phyloP scores from a whole-genome alignment of 2,797 vertebrate genomes.

The Macrochelys suwanniensis region DNA sequence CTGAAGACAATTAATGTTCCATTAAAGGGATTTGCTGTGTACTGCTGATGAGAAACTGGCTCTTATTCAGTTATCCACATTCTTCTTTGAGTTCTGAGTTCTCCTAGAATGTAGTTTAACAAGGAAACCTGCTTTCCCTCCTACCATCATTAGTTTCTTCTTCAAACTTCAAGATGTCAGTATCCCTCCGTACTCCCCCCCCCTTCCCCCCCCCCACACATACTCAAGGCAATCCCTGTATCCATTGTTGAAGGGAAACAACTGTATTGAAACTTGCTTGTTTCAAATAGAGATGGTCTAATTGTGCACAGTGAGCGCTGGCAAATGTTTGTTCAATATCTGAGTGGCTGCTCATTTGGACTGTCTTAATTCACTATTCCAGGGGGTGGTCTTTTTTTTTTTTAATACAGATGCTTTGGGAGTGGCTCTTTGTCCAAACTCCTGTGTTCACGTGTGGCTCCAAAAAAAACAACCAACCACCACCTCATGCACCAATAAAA shows the following conservation, averaged over 20 bases:
- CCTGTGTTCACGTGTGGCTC: neutral
- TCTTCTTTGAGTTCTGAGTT: neutral
- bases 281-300: accelerated
- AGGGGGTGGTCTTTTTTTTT: accelerated
- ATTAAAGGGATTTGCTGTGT: neutral
- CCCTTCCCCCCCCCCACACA: accelerated
- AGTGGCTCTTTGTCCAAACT: neutral
- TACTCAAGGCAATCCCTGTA: neutral
- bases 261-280: accelerated
- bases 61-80: slow-evolving; percentile 53
- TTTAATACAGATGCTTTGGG: neutral
- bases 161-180: slow-evolving; percentile 60
- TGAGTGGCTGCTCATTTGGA: neutral
- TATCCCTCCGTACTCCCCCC: neutral
- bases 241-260: accelerated
- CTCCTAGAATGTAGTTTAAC: slow-evolving; percentile 48
- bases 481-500: neutral
- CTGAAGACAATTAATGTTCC: slow-evolving; percentile 53
- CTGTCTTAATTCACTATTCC: neutral
- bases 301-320: accelerated
- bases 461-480: too few species aligned
- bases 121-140: slow-evolving; percentile 68
- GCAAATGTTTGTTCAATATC: accelerated
- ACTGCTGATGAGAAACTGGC: slow-evolving; percentile 35
- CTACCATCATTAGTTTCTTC: slow-evolving; percentile 63